Conservation (phyloP, 2,797 vertebrate genomes). For the Xiphorhynchus erythropygius region DNA sequence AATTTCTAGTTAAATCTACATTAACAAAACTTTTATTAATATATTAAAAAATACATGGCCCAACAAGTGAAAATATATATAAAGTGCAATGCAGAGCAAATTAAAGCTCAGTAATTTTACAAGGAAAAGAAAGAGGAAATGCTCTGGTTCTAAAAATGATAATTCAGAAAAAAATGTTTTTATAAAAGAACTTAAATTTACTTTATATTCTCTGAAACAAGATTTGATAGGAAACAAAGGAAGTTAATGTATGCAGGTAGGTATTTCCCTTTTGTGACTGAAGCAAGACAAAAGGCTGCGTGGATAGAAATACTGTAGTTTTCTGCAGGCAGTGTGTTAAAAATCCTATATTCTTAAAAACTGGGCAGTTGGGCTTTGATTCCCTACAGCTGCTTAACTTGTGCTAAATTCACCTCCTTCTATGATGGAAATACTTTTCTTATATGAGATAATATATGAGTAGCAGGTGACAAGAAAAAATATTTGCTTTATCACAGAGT, state of each 20-base stretch:
- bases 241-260: not conserved
- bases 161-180: not conserved
- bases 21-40: not conserved
- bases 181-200: not conserved
- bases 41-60: not conserved
- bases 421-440: not conserved
- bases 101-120: constrained; percentile 3
- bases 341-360: not conserved
- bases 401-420: not conserved
- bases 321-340: not conserved
- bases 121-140: not conserved
- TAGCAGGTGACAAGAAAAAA: not conserved
- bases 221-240: not conserved
- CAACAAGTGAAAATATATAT: not conserved
- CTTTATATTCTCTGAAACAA: not conserved
- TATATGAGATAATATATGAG: not conserved
- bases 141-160: not conserved
- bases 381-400: not conserved
- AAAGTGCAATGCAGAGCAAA: constrained; percentile 19
- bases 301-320: not conserved
- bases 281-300: not conserved
- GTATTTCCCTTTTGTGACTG: not conserved
- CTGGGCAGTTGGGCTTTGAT: not conserved
- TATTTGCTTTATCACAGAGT: not conserved
- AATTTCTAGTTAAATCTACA: not conserved